Base-by-base conservation (phyloP, 53 echinoderm and acorn worm species). In the Holothuria scabra region DNA sequence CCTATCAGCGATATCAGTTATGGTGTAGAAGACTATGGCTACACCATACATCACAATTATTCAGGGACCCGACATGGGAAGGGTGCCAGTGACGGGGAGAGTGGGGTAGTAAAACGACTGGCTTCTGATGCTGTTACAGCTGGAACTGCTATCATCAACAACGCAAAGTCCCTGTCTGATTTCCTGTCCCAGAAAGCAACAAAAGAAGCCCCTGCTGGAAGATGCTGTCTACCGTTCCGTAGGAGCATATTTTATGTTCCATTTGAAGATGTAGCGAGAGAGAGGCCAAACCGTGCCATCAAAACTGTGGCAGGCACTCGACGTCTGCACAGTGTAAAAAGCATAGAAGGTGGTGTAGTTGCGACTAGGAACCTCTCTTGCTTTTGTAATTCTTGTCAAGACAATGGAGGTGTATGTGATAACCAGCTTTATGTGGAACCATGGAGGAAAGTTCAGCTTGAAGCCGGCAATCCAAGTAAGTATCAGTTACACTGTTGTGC, bases 1-100 rank as follows among this genome's bases (percentile, higher is more conserved):
- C 89, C 92, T 8, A 83, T 92, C 16, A 78, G 85, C 5, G 88
- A 91, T 55, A 48, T 88, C 19, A 79, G 87, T 72, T 84, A 79
- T 84, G 91, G 34, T 20, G 30, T 26, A 10, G 60, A 83, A 12
- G 88, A 87, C 60, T 81, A 70, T 44, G 46, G 74, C 8, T 29
- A 30, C 24, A 61, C 31, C 21, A 79, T 86, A 24, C 29, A 59
- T 12, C 87, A 87, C 56, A 85, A 83, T 38, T 93, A 66, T 28
- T 90, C 74, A 0, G 90, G 90, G 28, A 82, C 87, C 13, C 56
- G 95, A 25, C 91, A 91, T 85, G 91, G 91, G 0, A 91, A 94
- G 52, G 91, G 95, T 1, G 65, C 95, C 9, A 83, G 91, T 29
- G 95, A 94, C 71, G 95, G 95, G 19, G 91, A 94, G 64, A 89